These are phyloP conservation scores for Podarcis muralis DNA, from an alignment of 2,113 vertebrate species.

Conservation along the genomic window DNA sequence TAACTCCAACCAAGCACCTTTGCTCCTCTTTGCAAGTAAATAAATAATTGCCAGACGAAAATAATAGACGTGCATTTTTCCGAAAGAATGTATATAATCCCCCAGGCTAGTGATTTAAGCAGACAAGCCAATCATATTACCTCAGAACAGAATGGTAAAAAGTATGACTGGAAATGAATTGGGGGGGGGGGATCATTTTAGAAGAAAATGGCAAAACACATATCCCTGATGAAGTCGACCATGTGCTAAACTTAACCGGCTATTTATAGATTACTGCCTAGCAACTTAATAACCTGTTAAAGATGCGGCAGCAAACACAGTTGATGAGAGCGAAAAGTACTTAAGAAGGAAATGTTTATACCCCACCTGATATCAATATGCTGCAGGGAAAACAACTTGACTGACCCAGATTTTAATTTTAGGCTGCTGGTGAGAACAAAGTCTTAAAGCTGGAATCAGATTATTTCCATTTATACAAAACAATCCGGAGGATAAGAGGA, in stretches of 20 bases:
- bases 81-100: neutral
- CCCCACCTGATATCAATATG: neutral
- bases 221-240: constrained; percentile 7
- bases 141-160: neutral
- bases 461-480: constrained; percentile 30
- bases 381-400: neutral
- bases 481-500: constrained; percentile 3
- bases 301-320: neutral
- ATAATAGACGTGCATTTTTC: neutral
- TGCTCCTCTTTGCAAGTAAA: neutral
- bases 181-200: constrained; percentile 2
- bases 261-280: constrained; percentile 9
- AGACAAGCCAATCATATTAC: neutral
- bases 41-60: neutral
- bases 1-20: neutral
- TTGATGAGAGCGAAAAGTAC: constrained; percentile 1
- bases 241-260: constrained; percentile 9
- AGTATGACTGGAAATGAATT: neutral
- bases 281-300: neutral
- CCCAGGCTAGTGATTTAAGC: neutral
- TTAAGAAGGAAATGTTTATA: neutral
- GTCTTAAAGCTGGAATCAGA: constrained; percentile 9
- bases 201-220: neutral
- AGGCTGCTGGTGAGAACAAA: neutral
- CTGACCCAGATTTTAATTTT: constrained; percentile 10